Percentiles rank a stretch among this genome's conserved stretches.
phyloP scores from a whole-genome alignment of 2,888 invertebrate species.

The Andricus curvator region DNA sequence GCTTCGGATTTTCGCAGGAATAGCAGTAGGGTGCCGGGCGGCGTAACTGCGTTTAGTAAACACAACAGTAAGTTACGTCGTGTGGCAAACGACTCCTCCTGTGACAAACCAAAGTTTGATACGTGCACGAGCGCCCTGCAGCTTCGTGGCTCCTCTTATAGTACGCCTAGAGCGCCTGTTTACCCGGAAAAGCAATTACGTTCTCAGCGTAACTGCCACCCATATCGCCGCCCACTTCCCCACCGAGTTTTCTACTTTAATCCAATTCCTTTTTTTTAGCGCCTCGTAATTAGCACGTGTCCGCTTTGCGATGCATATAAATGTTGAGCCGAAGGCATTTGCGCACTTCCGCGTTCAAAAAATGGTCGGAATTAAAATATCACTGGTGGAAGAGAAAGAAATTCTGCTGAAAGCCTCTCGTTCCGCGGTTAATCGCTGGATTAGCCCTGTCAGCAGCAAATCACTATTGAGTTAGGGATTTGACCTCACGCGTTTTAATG shows the following conservation, averaged over 20 bases:
- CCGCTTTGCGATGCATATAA: constrained; percentile 52
- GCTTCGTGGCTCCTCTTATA: constrained; percentile 45
- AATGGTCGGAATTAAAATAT: constrained; percentile 46
- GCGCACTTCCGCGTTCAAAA: constrained; percentile 43
- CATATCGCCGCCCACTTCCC: constrained; percentile 33
- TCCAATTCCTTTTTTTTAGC: constrained; percentile 40
- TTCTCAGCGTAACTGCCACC: constrained; percentile 35
- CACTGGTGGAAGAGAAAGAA: not conserved
- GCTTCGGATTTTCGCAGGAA: constrained; percentile 44
- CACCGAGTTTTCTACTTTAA: constrained; percentile 28
- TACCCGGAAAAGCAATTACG: constrained; percentile 74
- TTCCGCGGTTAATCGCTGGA: constrained; percentile 8
- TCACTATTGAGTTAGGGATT: not conserved
- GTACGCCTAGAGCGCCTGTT: constrained; percentile 60
- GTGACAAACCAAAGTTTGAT: constrained; percentile 73
- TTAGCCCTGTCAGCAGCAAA: constrained; percentile 3
- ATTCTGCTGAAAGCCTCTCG: not conserved
- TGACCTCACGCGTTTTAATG: constrained; percentile 6
- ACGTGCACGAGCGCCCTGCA: constrained; percentile 51
- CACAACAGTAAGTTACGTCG: constrained; percentile 75
- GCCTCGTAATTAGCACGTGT: constrained; percentile 50
- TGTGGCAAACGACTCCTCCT: constrained; percentile 69
- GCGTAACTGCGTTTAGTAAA: constrained; percentile 74
- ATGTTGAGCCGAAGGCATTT: constrained; percentile 45
- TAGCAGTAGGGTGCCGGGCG: constrained; percentile 49